These are phyloP conservation scores for Drosophila burlai DNA, from an alignment of 1,140 invertebrate species.

Conservation along the genomic window DNA sequence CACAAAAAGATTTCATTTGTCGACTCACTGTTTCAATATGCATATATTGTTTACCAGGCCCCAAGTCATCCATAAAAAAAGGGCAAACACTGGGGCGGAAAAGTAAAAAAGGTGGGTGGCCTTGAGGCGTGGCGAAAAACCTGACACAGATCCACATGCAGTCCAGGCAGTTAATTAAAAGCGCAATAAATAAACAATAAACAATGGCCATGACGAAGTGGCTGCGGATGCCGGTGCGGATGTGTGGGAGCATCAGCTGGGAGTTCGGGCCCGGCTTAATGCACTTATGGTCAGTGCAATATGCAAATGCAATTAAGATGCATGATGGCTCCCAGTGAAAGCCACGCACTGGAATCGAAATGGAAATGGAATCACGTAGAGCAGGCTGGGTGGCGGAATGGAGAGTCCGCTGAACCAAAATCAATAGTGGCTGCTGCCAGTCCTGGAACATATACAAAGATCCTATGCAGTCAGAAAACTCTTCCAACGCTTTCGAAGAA, in stretches of 20 bases:
- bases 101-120: constrained; percentile 15
- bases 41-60: constrained; percentile 31
- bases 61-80: constrained; percentile 41
- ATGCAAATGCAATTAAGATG: constrained; percentile 76
- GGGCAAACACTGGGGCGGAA: constrained; percentile 7
- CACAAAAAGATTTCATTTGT: constrained; percentile 11
- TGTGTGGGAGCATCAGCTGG: constrained; percentile 19
- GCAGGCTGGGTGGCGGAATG: neutral
- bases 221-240: constrained; percentile 5
- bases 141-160: constrained; percentile 27
- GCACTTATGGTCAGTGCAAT: constrained; percentile 61
- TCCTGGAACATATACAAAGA: neutral
- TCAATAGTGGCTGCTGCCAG: constrained; percentile 29
- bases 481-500: constrained; percentile 5
- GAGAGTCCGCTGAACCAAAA: constrained; percentile 23
- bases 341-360: constrained; percentile 29
- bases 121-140: constrained; percentile 4
- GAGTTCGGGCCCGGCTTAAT: constrained; percentile 42
- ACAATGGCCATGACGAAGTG: constrained; percentile 40
- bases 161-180: constrained; percentile 47
- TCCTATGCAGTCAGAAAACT: constrained; percentile 10
- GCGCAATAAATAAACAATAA: constrained; percentile 60
- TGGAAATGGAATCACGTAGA: constrained; percentile 50
- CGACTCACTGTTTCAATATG: constrained; percentile 16
- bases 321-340: constrained; percentile 29